Base-by-base conservation (phyloP, 1,140 invertebrate genomes). In the Maniola jurtina region DNA sequence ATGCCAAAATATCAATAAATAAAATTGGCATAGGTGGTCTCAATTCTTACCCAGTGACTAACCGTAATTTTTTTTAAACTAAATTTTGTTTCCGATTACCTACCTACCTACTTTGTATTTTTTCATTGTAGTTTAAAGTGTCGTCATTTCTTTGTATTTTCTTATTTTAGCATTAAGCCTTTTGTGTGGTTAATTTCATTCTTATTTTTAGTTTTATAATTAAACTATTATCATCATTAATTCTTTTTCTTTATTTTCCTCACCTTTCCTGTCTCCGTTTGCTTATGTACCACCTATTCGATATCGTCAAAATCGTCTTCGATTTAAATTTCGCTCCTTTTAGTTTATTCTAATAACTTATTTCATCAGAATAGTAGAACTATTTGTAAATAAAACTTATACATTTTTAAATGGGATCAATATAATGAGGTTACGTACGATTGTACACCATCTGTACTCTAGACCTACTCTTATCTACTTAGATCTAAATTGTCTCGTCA, bases 171-270 rank as follows among this genome's bases (percentile, higher is more conserved):
- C 69, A 56, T 85, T 90, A 90, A 88, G 86, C 77, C 83, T 86
- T 86, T 81, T 86, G 86, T 90, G 88, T 89, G 86, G 75, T 90
- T 89, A 89, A 84, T 90, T 90, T 90, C 86, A 84, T 83, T 82
- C 84, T 87, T 88, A 88, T 90, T 88, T 86, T 90, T 89, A 87
- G 81, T 88, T 90, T 89, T 83, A 80, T 90, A 86, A 90, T 90
- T 90, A 90, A 90, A 90, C 78, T 86, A 86, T 87, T 88, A 88
- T 90, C 83, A 83, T 86, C 81, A 90, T 87, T 84, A 72, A 84
- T 81, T 80, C 73, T 81, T 86, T 89, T 88, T 82, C 76, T 80
- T 86, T 68, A 65, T 64, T 79, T 77, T 74, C 81, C 79, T 75
- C 76, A 73, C 33, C 48, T 78, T 80, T 73, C 83, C 77, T 79